Percentiles rank a stretch among this genome's conserved stretches.
Conservation (phyloP, 2,113 vertebrate genomes). For the Toxostoma redivivum region DNA sequence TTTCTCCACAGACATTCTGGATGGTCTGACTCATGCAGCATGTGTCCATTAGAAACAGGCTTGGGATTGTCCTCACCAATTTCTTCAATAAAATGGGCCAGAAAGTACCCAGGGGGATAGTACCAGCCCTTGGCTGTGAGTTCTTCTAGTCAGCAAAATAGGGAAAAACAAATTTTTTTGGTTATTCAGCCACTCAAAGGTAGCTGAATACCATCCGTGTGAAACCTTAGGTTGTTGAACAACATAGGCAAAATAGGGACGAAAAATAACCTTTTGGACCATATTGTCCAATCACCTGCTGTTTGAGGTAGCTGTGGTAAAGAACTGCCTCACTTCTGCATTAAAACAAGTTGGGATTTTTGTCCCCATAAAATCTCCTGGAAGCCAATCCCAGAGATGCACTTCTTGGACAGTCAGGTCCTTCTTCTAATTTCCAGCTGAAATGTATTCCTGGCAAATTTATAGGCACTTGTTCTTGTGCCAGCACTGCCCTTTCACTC, state of each 20-base stretch:
- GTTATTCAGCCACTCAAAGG: not conserved
- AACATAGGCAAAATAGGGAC: not conserved
- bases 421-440: conserved; percentile 7
- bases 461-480: conserved; percentile 10
- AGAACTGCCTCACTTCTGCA: not conserved
- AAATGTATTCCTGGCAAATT: conserved; percentile 36
- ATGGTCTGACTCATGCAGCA: not conserved
- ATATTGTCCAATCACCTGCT: not conserved
- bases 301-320: not conserved
- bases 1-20: not conserved
- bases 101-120: not conserved
- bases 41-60: not conserved
- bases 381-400: not conserved
- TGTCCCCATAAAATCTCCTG: not conserved
- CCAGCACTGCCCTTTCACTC: conserved; percentile 38
- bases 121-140: not conserved
- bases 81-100: not conserved
- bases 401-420: not conserved
- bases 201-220: not conserved
- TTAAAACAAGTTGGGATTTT: not conserved
- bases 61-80: not conserved
- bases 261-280: not conserved
- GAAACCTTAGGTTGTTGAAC: not conserved
- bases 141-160: not conserved
- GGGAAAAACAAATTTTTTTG: not conserved